These are phyloP conservation scores for Zapornia atra DNA, from an alignment of 2,113 vertebrate genomes.

Conservation along the genomic window DNA sequence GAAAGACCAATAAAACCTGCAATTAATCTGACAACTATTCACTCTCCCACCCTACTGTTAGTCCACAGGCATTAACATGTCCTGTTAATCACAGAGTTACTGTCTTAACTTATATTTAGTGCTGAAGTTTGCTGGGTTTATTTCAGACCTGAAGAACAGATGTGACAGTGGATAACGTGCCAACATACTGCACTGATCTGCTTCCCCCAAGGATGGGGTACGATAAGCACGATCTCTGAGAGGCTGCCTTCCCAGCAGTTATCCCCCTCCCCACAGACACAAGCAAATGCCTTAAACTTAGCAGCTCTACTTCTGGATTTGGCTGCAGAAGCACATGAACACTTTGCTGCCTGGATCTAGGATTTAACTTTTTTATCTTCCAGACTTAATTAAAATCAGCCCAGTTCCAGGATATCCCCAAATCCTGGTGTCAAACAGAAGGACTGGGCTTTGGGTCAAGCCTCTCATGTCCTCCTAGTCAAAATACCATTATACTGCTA, in stretches of 20 bases:
- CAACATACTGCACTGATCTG: not conserved
- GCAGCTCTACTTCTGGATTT: not conserved
- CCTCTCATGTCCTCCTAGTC: not conserved
- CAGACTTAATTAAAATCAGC: not conserved
- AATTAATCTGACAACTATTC: not conserved
- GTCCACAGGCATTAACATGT: not conserved
- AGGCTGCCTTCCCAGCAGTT: not conserved
- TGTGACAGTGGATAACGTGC: not conserved
- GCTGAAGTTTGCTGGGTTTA: not conserved
- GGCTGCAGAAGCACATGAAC: not conserved
- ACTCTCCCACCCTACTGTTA: not conserved
- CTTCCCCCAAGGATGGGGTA: not conserved
- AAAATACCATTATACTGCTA: not conserved
- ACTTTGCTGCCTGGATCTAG: not conserved
- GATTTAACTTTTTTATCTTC: not conserved
- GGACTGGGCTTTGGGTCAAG: not conserved
- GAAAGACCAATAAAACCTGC: not conserved
- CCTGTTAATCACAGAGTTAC: not conserved
- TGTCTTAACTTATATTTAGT: not conserved
- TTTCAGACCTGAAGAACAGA: conserved; percentile 2
- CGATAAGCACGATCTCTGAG: accelerated
- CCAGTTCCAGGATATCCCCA: not conserved
- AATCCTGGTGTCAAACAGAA: not conserved
- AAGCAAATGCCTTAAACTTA: accelerated
- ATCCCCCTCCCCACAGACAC: not conserved